Conservation (phyloP, 2,888 invertebrate genomes). For the Margaritifera margaritifera region DNA sequence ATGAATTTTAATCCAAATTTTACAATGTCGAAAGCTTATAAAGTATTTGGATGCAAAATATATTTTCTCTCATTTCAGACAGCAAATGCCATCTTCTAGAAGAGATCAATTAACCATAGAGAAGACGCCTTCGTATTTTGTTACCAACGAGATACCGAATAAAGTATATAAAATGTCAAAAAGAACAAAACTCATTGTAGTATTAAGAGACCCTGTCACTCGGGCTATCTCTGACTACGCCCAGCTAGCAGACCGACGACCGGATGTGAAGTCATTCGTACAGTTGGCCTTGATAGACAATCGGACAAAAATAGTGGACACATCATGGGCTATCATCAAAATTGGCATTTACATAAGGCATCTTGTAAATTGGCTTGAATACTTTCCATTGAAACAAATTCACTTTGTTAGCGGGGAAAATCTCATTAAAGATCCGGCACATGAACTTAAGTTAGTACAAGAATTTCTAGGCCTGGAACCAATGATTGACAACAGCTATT, state of each 20-base stretch:
- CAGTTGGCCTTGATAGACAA: slow-evolving; percentile 78
- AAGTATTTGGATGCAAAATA: no score
- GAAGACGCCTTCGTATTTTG: slow-evolving; percentile 94
- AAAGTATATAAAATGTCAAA: slow-evolving; percentile 90
- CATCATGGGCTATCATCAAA: slow-evolving; percentile 85
- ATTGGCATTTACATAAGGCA: slow-evolving; percentile 88
- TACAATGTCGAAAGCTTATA: no score
- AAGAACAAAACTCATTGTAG: slow-evolving; percentile 85
- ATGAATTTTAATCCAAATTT: no score
- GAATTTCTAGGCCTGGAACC: slow-evolving; percentile 89
- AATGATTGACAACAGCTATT: slow-evolving; percentile 89
- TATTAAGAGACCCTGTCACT: slow-evolving; percentile 92
- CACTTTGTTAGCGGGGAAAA: slow-evolving; percentile 92
- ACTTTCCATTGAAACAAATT: slow-evolving; percentile 87
- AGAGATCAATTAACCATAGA: slow-evolving; percentile 93
- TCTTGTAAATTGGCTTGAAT: slow-evolving; percentile 86
- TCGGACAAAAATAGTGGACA: slow-evolving; percentile 82
- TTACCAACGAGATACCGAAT: slow-evolving; percentile 88
- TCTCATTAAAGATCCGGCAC: slow-evolving; percentile 88
- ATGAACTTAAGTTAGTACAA: slow-evolving; percentile 88
- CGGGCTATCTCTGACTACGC: slow-evolving; percentile 94
- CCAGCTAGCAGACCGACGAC: slow-evolving; percentile 77
- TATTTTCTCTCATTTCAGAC: slow-evolving; percentile 75
- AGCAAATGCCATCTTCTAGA: slow-evolving; percentile 89
- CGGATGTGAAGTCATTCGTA: slow-evolving; percentile 65